phyloP scores from a whole-genome alignment of 2,797 vertebrate genomes.

The Stomatorhinus walkeri region DNA sequence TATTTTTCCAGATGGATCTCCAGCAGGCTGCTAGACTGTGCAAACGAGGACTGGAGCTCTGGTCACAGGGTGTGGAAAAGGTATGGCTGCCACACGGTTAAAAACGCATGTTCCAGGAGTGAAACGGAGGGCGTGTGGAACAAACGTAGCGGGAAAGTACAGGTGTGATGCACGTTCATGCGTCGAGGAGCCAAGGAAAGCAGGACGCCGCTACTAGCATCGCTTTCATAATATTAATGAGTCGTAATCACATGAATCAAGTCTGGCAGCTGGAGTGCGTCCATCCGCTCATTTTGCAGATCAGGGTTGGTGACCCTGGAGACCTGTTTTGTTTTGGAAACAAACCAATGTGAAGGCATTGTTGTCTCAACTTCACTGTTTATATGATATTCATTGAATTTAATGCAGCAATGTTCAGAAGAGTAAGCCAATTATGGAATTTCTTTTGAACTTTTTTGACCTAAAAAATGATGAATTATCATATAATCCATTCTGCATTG shows the following conservation, averaged over 20 bases:
- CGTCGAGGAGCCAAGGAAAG: neutral
- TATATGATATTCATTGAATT: slow-evolving; percentile 23
- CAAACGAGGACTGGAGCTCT: neutral
- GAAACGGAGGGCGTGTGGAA: neutral
- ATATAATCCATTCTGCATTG: slow-evolving; percentile 21
- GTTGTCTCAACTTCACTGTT: slow-evolving; percentile 18
- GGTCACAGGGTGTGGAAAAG: neutral
- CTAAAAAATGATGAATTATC: slow-evolving; percentile 30
- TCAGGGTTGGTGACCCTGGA: neutral
- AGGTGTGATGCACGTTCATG: slow-evolving; percentile 10
- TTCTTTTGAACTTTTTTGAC: slow-evolving; percentile 32
- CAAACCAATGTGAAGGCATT: slow-evolving; percentile 1
- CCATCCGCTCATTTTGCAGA: neutral
- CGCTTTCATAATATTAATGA: slow-evolving; percentile 6
- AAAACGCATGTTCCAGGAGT: neutral
- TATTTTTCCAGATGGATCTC: slow-evolving; percentile 2
- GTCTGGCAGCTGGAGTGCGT: neutral
- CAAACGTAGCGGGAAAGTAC: neutral
- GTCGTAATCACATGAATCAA: neutral
- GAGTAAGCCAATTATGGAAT: slow-evolving; percentile 11
- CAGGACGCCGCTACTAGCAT: neutral
- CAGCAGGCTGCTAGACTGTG: slow-evolving; percentile 2
- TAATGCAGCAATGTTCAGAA: slow-evolving; percentile 3
- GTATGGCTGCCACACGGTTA: neutral
- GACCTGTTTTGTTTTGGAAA: slow-evolving; percentile 12